A percentile compares a stretch with the other conserved stretches of the same genome.
phyloP scores from a whole-genome alignment of 2,797 vertebrate species.

The Danio kyathit region DNA sequence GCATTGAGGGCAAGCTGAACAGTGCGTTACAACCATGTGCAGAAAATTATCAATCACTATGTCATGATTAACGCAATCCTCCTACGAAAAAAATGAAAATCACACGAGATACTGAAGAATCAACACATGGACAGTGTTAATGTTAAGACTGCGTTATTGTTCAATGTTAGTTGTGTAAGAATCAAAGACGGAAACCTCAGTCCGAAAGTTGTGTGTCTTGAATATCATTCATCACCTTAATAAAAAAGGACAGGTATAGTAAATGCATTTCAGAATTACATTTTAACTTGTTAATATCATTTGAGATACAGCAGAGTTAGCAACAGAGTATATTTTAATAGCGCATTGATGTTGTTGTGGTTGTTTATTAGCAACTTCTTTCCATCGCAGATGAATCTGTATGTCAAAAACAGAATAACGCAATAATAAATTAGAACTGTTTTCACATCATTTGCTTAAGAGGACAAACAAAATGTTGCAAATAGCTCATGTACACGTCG shows the following conservation, averaged over 20 bases:
- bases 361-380: neutral
- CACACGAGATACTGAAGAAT: neutral
- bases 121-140: neutral
- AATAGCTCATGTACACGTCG: too few species aligned
- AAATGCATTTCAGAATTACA: constrained; percentile 2
- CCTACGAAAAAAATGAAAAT: neutral
- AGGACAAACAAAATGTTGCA: neutral
- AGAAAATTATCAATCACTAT: constrained; percentile 20
- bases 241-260: neutral
- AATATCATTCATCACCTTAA: neutral
- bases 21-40: constrained; percentile 14
- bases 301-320: constrained; percentile 14
- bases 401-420: neutral
- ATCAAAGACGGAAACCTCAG: neutral
- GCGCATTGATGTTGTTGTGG: neutral
- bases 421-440: neutral
- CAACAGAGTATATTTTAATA: constrained; percentile 2
- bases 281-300: neutral
- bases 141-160: constrained; percentile 10
- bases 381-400: too few species aligned
- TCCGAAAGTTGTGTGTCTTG: neutral
- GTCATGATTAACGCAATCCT: neutral
- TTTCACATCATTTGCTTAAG: neutral
- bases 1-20: constrained; percentile 4
- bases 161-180: neutral